phyloP scores from a whole-genome alignment of 2,797 vertebrate species.

The Sparus aurata region DNA sequence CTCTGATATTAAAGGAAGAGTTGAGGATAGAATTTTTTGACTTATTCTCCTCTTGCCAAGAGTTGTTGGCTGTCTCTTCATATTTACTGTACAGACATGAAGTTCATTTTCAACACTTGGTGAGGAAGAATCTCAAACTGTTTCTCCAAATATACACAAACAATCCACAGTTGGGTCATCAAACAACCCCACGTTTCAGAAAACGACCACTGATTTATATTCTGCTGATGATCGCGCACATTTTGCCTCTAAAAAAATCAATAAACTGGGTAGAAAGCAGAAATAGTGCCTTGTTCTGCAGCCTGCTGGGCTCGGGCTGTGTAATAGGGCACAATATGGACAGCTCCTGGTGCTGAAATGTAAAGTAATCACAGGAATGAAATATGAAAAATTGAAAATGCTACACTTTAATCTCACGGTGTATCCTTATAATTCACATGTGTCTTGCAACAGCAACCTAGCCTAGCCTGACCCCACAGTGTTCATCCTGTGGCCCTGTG shows the following conservation, averaged over 20 bases:
- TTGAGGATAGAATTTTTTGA: background rate
- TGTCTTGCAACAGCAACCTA: no score
- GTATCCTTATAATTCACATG: background rate
- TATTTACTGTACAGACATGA: background rate
- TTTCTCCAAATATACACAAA: background rate
- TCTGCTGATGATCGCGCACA: background rate
- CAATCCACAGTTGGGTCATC: no score
- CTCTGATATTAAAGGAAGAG: background rate
- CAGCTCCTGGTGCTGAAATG: constrained; percentile 7
- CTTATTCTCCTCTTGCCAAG: background rate
- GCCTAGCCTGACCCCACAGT: background rate
- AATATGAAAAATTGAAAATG: background rate
- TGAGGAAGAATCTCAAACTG: background rate
- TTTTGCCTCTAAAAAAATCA: background rate
- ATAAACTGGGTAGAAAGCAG: background rate
- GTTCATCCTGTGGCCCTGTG: background rate
- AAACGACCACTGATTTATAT: background rate
- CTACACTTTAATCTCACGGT: background rate
- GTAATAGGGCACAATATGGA: background rate
- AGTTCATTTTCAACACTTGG: no score
- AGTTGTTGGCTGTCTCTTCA: background rate
- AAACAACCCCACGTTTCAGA: background rate
- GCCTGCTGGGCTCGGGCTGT: background rate
- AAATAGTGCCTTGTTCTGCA: background rate
- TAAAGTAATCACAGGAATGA: background rate